A percentile compares a stretch with the other conserved stretches of the same genome.
phyloP scores from a whole-genome alignment of 2,888 invertebrate species.

The Epinotia brunnichana region DNA sequence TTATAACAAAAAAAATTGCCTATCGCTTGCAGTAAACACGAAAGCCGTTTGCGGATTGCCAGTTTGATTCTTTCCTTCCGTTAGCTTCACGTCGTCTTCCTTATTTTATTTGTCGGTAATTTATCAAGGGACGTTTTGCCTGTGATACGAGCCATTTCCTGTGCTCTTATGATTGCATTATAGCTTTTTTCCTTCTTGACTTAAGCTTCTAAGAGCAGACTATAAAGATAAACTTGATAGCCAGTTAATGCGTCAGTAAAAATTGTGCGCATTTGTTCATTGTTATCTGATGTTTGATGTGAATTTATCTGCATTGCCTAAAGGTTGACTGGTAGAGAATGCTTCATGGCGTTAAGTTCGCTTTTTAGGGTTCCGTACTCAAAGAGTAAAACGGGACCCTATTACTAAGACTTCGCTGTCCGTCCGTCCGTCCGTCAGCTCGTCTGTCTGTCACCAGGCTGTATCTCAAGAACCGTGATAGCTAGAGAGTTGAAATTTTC shows the following conservation, averaged over 20 bases:
- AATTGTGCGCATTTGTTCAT: slow-evolving; percentile 9
- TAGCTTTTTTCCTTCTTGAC: slow-evolving; percentile 29
- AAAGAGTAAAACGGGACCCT: too few relatives aligned
- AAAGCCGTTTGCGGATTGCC: slow-evolving; percentile 54
- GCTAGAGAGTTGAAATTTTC: too few relatives aligned
- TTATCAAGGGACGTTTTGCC: slow-evolving; percentile 58
- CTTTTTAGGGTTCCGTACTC: too few relatives aligned
- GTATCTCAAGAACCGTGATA: too few relatives aligned
- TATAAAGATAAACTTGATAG: slow-evolving; percentile 33
- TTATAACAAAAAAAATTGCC: not conserved
- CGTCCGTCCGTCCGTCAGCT: too few relatives aligned
- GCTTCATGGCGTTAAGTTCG: too few relatives aligned
- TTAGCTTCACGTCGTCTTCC: slow-evolving; percentile 53
- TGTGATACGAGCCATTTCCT: slow-evolving; percentile 46
- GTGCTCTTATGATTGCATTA: slow-evolving; percentile 38
- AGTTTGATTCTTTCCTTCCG: slow-evolving; percentile 60
- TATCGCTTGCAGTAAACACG: slow-evolving; percentile 7
- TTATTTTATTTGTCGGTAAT: slow-evolving; percentile 64
- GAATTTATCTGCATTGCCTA: too few relatives aligned
- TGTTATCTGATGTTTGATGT: not conserved
- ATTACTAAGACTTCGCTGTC: too few relatives aligned
- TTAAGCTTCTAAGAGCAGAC: slow-evolving; percentile 21
- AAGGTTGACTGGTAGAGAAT: too few relatives aligned
- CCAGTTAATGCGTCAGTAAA: slow-evolving; percentile 25
- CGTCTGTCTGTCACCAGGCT: too few relatives aligned